Evolutionary conservation across 2,113 vertebrate species (phyloP).

Genomic region (Clupea harengus): DNA sequence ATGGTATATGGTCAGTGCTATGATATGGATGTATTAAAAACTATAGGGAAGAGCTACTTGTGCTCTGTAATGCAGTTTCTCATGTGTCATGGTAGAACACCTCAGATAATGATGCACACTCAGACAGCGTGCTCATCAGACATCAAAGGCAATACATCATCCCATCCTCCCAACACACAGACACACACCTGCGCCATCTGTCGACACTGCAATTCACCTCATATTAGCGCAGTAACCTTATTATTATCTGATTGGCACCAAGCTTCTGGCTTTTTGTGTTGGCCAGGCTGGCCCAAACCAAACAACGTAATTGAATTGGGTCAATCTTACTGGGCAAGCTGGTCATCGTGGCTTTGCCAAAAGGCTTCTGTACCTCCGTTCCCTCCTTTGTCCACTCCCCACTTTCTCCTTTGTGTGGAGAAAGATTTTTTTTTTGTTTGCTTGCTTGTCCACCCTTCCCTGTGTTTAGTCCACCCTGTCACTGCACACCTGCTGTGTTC

Average conservation of each 20-base stretch:
- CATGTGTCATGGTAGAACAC: background rate
- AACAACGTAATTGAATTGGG: background rate
- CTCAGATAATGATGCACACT: constrained; percentile 18
- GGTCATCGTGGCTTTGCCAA: background rate
- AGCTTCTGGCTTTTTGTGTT: background rate
- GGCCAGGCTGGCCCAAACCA: background rate
- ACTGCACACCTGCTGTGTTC: constrained; percentile 57
- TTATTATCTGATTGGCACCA: background rate
- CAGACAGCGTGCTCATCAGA: background rate
- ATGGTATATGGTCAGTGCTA: background rate
- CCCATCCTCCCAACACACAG: background rate
- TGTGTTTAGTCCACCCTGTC: background rate
- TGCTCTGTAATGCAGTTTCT: background rate
- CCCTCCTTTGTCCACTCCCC: constrained; percentile 15
- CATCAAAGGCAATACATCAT: constrained; percentile 22
- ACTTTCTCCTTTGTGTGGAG: background rate
- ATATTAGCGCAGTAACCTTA: background rate
- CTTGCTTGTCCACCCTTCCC: background rate
- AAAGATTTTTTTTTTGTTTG: background rate
- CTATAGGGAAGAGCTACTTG: background rate
- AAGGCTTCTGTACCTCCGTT: background rate
- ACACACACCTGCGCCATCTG: constrained; percentile 21
- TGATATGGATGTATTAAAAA: background rate
- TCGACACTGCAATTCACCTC: background rate
- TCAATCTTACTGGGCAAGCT: background rate